Conservation (phyloP, 2,888 invertebrate genomes). For the Synergus japonicus region DNA sequence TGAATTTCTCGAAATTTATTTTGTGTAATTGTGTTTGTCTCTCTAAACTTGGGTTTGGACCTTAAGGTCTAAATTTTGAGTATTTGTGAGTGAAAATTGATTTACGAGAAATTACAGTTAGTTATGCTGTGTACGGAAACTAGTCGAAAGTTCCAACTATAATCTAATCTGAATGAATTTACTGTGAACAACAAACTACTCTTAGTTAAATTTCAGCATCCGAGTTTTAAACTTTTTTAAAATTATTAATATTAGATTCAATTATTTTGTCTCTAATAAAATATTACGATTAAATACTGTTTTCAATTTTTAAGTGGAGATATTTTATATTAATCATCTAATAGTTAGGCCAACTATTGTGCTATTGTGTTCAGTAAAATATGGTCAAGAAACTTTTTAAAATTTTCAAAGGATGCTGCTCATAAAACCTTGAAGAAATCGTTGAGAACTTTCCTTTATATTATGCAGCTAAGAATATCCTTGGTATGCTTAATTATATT, state of each 20-base stretch:
- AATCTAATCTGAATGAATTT: constrained; percentile 29
- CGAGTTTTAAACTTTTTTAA: not conserved
- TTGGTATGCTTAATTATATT: constrained; percentile 16
- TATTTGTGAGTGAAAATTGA: constrained; percentile 17
- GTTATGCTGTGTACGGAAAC: constrained; percentile 3
- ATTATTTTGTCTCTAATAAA: not conserved
- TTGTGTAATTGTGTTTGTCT: not conserved
- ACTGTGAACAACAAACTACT: constrained; percentile 15
- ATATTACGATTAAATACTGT: too few species aligned
- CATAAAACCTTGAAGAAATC: not conserved
- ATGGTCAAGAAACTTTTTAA: not conserved
- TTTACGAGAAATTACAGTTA: constrained; percentile 34
- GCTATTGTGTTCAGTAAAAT: not conserved
- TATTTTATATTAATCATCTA: not conserved
- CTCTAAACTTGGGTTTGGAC: not conserved
- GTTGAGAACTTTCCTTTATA: too few species aligned
- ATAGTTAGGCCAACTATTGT: not conserved
- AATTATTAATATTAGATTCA: not conserved
- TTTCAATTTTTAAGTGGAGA: not conserved
- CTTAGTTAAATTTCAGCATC: constrained; percentile 17
- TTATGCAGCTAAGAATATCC: not conserved
- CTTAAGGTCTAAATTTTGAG: constrained; percentile 4
- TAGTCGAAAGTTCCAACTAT: constrained; percentile 3
- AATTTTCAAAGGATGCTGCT: not conserved
- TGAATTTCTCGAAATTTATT: not conserved